Evolutionary conservation across 2,888 invertebrate genomes (phyloP), one percentile per base, ranked within the genome.

Genomic region (Ditula angustiorana): DNA sequence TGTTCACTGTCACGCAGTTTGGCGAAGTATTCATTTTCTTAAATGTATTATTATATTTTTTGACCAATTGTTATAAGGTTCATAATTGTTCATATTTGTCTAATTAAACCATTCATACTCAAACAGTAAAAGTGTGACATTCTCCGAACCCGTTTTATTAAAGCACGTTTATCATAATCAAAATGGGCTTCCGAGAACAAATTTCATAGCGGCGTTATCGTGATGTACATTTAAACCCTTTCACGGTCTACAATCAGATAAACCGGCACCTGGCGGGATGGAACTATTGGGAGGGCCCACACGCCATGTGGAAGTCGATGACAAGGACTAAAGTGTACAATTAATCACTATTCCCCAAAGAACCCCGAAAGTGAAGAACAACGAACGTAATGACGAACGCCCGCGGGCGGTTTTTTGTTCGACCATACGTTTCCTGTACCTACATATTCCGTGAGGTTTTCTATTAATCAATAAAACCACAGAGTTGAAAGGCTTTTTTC

Each of bases 301-400:
- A 67, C 70, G 71, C 75, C 81, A 81, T 83, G 76, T 80, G 82
- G 75, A 71, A 73, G 80, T 75, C 86, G 88, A 90, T 91, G 91
- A 91, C 90, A 88, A 78, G 85, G 80, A 81, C 81, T 86, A 87
- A 88, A 90, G 89, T 86, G 85, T 81, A 84, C 86, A 87, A 91
- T 92, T 90, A 91, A 92, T 92, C 90, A 90, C 86, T 87, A 90
- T 87, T 85, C 85, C 80, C 77, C 80, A 81, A 80, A 71, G 75
- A 84, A 83, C 84, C 85, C 83, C 75, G 73, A 71, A 73, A 72
- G 74, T 70, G 69, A 73, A 74, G 80, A 82, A 82, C 80, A 82
- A 82, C 80, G 76, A 74, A 69, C 72, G 71, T 87, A 87, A 88
- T 86, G 87, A 85, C 76, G 86, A 81, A 76, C 79, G 87, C 83